Evolutionary conservation across 2,888 invertebrate species (phyloP).

Genomic region (Drosophila anceps): DNA sequence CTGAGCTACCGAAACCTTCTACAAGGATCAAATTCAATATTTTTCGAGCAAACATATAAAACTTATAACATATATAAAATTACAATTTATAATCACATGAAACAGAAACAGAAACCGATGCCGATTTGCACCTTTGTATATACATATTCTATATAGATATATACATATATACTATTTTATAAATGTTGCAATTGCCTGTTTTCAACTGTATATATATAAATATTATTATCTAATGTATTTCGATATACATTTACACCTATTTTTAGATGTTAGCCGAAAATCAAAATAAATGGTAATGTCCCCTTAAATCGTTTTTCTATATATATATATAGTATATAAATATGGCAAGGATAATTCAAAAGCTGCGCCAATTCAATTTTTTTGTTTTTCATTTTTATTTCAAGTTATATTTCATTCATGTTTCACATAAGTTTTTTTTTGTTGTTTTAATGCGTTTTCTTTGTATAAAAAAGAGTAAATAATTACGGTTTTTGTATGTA

Average conservation of each 20-base stretch:
- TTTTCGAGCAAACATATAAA: conserved; percentile 53
- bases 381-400: conserved; percentile 77
- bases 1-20: conserved; percentile 20
- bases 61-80: neutral
- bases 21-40: conserved; percentile 50
- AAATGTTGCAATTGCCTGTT: conserved; percentile 39
- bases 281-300: conserved; percentile 69
- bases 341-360: neutral
- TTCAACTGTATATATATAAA: conserved; percentile 45
- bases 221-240: conserved; percentile 39
- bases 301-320: conserved; percentile 10
- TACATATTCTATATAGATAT: too few species aligned
- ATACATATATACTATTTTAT: conserved; percentile 48
- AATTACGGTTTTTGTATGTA: conserved; percentile 76
- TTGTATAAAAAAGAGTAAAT: conserved; percentile 84
- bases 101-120: conserved; percentile 25
- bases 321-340: neutral
- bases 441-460: conserved; percentile 67
- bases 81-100: conserved; percentile 13
- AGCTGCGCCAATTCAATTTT: conserved; percentile 60
- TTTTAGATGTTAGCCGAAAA: conserved; percentile 59
- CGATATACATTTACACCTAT: conserved; percentile 65
- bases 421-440: conserved; percentile 79
- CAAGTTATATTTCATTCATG: conserved; percentile 83
- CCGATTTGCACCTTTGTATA: conserved; percentile 59